phyloP scores from a whole-genome alignment of 2,888 invertebrate genomes.

The Chrysomela aeneicollis region DNA sequence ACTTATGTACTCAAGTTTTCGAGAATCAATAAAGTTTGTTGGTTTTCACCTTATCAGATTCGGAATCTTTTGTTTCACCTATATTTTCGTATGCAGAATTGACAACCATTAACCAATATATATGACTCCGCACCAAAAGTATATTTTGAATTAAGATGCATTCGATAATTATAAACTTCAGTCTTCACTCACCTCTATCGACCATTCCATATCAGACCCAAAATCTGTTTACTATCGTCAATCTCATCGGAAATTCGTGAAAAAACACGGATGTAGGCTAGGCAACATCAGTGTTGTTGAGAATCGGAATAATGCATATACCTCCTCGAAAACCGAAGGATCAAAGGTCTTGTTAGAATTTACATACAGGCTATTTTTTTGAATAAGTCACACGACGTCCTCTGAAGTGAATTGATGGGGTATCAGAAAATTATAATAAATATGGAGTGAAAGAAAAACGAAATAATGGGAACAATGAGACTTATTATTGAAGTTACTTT shows the following conservation, averaged over 20 bases:
- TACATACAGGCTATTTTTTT: not conserved
- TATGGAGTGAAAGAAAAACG: not conserved
- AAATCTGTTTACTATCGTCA: too few relatives aligned
- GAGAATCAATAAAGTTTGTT: too few relatives aligned
- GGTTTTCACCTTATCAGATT: too few relatives aligned
- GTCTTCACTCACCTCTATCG: too few relatives aligned
- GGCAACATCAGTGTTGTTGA: not conserved
- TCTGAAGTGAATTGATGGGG: not conserved
- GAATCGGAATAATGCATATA: not conserved
- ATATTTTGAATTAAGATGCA: too few relatives aligned
- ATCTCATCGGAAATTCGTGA: not conserved
- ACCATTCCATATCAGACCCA: constrained; percentile 26
- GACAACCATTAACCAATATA: too few relatives aligned
- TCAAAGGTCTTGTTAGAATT: not conserved
- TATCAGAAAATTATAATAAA: not conserved
- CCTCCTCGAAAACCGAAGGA: not conserved
- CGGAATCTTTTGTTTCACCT: too few relatives aligned
- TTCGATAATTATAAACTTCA: too few relatives aligned
- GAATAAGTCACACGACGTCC: not conserved
- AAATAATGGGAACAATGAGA: not conserved
- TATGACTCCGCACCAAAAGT: too few relatives aligned
- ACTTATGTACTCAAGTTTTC: too few relatives aligned
- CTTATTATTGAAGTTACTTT: too few relatives aligned
- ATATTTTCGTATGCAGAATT: too few relatives aligned
- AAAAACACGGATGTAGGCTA: not conserved